A percentile compares a stretch with the other conserved stretches of the same genome.
Conservation (phyloP, 2,113 vertebrate species). For the Pristiophorus japonicus region DNA sequence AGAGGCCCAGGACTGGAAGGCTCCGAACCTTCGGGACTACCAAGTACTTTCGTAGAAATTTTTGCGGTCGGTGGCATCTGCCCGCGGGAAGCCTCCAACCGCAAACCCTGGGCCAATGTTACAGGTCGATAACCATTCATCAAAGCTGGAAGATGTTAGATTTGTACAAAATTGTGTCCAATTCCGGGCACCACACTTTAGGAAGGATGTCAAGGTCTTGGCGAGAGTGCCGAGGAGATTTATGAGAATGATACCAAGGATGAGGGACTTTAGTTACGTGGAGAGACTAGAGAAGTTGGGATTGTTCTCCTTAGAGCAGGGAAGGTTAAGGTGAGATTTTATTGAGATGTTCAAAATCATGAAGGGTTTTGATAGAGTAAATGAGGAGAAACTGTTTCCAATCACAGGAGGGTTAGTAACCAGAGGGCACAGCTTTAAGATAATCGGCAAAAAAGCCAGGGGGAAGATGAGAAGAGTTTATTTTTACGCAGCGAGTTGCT, state of each 20-base stretch:
- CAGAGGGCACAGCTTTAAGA: background rate
- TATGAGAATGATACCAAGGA: background rate
- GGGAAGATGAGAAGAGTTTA: background rate
- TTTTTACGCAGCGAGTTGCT: background rate
- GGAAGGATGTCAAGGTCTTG: background rate
- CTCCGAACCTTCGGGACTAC: too few species aligned
- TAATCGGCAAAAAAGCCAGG: background rate
- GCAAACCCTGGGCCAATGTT: too few species aligned
- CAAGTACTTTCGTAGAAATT: too few species aligned
- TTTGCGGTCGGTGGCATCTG: too few species aligned
- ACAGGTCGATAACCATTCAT: background rate
- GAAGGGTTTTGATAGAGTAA: background rate
- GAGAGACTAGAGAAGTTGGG: background rate
- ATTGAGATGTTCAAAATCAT: background rate
- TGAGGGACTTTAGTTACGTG: background rate
- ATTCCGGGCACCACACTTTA: background rate
- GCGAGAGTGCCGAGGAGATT: background rate
- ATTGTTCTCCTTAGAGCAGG: background rate
- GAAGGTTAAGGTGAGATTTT: background rate
- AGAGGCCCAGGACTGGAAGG: too few species aligned
- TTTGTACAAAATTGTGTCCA: background rate
- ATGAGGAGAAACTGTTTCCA: background rate
- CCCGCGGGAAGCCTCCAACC: too few species aligned
- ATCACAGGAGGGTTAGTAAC: background rate
- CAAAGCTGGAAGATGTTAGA: background rate